phyloP scores from a whole-genome alignment of 2,113 vertebrate genomes.

The Platichthys flesus region DNA sequence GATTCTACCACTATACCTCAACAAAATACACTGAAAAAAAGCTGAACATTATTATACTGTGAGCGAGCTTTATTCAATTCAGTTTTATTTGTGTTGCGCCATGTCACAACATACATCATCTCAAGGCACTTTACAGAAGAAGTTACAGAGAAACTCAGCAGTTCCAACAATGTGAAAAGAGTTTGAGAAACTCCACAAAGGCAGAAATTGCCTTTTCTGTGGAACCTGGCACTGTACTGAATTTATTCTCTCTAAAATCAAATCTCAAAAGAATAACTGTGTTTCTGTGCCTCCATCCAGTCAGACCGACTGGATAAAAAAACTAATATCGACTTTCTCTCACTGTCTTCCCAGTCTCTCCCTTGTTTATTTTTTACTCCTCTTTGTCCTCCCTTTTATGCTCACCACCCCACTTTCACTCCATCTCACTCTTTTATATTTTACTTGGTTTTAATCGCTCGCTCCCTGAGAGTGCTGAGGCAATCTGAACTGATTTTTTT shows the following conservation, averaged over 20 bases:
- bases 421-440: slow-evolving; percentile 33
- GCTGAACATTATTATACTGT: no score
- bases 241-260: slow-evolving; percentile 58
- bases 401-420: background rate
- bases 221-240: slow-evolving; percentile 23
- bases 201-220: slow-evolving; percentile 17
- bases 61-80: no score
- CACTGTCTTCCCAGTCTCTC: slow-evolving; percentile 24
- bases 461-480: slow-evolving; percentile 4
- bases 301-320: slow-evolving; percentile 32
- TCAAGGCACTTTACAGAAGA: no score
- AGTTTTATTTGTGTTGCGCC: no score
- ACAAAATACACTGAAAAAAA: no score
- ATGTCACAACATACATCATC: no score
- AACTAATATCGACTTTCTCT: slow-evolving; percentile 45
- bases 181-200: background rate
- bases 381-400: background rate
- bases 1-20: no score
- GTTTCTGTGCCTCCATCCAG: slow-evolving; percentile 18
- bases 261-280: slow-evolving; percentile 49
- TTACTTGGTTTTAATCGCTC: slow-evolving; percentile 47
- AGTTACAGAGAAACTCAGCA: no score
- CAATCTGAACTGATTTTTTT: slow-evolving; percentile 52
- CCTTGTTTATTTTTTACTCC: background rate
- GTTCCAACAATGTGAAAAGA: background rate